Evolutionary conservation across 2,797 vertebrate species (phyloP).

Genomic region (Tokudaia tokunoshimensis): DNA sequence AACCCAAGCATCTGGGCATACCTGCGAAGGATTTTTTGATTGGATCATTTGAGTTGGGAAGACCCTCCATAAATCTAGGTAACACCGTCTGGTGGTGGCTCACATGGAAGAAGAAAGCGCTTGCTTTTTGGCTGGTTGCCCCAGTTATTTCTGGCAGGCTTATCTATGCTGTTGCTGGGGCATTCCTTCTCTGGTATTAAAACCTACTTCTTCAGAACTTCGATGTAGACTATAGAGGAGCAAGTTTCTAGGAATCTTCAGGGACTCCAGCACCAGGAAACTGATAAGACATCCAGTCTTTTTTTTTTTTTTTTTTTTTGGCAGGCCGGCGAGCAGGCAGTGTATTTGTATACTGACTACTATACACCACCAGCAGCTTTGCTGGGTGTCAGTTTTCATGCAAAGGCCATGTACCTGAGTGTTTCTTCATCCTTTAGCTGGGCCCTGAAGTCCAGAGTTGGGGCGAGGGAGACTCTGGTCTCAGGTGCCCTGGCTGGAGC

Average conservation of each 20-base stretch:
- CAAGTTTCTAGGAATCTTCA: neutral
- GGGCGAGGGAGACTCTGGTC: neutral
- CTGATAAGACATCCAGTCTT: neutral
- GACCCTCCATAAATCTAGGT: neutral
- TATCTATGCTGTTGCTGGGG: neutral
- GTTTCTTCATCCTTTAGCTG: neutral
- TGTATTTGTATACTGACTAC: neutral
- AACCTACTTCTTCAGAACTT: neutral
- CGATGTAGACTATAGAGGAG: neutral
- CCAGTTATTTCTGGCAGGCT: neutral
- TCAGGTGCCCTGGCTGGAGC: neutral
- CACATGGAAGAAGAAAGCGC: neutral
- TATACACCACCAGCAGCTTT: neutral
- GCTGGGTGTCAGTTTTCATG: rapidly evolving
- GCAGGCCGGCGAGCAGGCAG: neutral
- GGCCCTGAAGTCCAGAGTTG: neutral
- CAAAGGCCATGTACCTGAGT: neutral
- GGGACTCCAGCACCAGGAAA: neutral
- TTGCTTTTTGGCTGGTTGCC: neutral
- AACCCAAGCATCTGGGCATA: neutral
- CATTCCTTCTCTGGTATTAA: neutral
- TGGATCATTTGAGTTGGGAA: neutral
- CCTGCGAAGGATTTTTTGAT: neutral
- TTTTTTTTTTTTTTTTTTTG: too few species aligned
- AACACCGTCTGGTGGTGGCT: too few species aligned